Conservation (phyloP, 2,888 invertebrate genomes). For the Drosophila sordidula region DNA sequence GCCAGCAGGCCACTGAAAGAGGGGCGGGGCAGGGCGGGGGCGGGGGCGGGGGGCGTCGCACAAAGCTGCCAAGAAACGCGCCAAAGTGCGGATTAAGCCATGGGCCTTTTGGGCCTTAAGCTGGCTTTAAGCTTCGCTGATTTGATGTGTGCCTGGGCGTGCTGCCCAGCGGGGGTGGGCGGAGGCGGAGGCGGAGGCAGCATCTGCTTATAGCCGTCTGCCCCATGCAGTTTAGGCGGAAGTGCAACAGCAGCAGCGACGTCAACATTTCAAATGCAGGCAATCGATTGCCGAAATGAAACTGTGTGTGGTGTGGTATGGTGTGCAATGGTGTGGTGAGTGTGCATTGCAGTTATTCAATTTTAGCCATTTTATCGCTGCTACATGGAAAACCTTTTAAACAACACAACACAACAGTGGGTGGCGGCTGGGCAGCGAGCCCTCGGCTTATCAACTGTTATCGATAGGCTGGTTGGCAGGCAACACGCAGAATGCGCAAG, state of each 20-base stretch:
- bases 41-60: not conserved
- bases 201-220: conserved; percentile 16
- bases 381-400: conserved; percentile 77
- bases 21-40: conserved; percentile 4
- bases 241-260: conserved; percentile 33
- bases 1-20: not conserved
- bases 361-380: conserved; percentile 74
- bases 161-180: not conserved
- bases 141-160: conserved; percentile 27
- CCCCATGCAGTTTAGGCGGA: conserved; percentile 38
- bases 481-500: conserved; percentile 14
- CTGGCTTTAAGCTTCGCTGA: conserved; percentile 70
- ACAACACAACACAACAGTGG: conserved; percentile 54
- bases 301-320: not conserved
- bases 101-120: conserved; percentile 39
- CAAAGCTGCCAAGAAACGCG: conserved; percentile 73
- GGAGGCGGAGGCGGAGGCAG: not conserved
- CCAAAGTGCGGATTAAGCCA: conserved; percentile 73
- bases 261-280: conserved; percentile 22
- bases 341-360: conserved; percentile 66
- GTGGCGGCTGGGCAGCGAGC: conserved; percentile 45
- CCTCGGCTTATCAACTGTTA: conserved; percentile 67
- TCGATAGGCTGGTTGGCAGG: conserved; percentile 59
- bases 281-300: conserved; percentile 55
- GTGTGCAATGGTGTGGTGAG: conserved; percentile 4